A percentile compares a stretch with the other conserved stretches of the same genome.
phyloP scores from a whole-genome alignment of 1,140 invertebrate species.

The Antheraea pernyi region DNA sequence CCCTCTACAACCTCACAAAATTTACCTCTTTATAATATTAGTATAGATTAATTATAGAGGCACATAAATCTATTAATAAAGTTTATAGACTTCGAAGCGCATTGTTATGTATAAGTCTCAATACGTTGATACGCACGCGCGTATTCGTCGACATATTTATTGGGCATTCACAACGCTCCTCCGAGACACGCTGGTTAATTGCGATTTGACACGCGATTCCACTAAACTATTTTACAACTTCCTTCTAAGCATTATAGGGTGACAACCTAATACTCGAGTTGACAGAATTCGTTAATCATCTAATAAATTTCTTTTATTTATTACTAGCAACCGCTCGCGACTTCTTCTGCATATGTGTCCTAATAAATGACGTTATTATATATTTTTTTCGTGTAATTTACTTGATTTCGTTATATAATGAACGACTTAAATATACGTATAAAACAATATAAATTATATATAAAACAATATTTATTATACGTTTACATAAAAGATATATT shows the following conservation, averaged over 20 bases:
- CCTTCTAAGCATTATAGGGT: neutral
- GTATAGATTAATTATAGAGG: neutral
- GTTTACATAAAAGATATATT: too few relatives aligned
- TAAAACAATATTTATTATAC: too few relatives aligned
- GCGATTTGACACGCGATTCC: constrained; percentile 20
- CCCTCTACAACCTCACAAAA: too few relatives aligned
- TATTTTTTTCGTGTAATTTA: too few relatives aligned
- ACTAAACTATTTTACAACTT: constrained; percentile 3
- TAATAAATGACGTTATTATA: too few relatives aligned
- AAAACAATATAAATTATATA: too few relatives aligned
- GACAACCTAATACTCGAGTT: neutral
- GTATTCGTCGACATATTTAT: constrained; percentile 42
- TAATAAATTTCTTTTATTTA: neutral
- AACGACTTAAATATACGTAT: too few relatives aligned
- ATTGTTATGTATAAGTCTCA: neutral
- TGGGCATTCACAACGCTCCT: constrained; percentile 43
- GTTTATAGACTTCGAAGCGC: neutral
- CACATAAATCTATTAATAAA: neutral
- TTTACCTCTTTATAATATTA: too few relatives aligned
- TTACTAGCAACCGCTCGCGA: too few relatives aligned
- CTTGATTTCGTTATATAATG: too few relatives aligned
- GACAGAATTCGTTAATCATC: neutral
- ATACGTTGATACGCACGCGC: neutral
- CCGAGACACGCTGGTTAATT: constrained; percentile 33
- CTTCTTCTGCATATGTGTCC: too few relatives aligned